These are phyloP conservation scores for Channa striata DNA, from an alignment of 2,797 vertebrate genomes.

Conservation along the genomic window DNA sequence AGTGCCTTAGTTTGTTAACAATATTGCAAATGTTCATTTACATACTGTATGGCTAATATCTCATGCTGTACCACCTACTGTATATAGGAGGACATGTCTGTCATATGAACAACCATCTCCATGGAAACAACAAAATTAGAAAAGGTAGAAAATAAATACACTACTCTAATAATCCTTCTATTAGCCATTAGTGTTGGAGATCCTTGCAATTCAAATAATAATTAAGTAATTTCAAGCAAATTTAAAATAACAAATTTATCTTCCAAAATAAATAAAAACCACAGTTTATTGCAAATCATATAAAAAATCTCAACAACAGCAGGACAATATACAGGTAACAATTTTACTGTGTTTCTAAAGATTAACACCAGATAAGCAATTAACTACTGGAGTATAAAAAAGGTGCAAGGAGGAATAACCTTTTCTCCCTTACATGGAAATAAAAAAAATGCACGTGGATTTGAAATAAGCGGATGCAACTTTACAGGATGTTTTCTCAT, in stretches of 20 bases:
- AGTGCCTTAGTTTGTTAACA: conserved; percentile 2
- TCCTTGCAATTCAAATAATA: not conserved
- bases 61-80: not conserved
- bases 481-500: not conserved
- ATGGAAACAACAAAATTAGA: conserved; percentile 65
- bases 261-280: not conserved
- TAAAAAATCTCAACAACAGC: no score
- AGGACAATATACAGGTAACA: not conserved
- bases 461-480: not conserved
- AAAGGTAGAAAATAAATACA: conserved; percentile 44
- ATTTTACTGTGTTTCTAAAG: not conserved
- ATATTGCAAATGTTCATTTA: not conserved
- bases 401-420: not conserved
- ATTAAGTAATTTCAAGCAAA: not conserved
- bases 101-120: conserved; percentile 65
- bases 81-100: conserved; percentile 49
- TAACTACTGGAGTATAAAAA: not conserved
- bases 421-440: not conserved
- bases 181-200: not conserved
- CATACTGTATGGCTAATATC: conserved; percentile 1
- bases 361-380: not conserved
- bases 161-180: conserved; percentile 23
- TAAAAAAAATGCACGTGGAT: not conserved
- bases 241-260: not conserved
- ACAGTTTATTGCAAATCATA: no score